phyloP scores from a whole-genome alignment of 2,888 invertebrate genomes.

The Cephus sareptanus region DNA sequence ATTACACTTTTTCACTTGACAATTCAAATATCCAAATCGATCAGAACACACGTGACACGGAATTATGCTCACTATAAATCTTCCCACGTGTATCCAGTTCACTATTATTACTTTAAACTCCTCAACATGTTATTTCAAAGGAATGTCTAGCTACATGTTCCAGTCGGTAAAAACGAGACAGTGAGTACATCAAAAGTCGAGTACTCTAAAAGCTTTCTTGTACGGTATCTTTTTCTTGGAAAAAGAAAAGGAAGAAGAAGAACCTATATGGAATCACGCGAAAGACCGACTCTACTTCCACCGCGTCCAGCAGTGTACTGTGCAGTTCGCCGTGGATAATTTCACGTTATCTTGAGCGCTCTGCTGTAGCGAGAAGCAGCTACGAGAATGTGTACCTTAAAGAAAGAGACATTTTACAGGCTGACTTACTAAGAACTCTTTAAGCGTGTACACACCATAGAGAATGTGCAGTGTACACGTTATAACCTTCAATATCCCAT shows the following conservation, averaged over 20 bases:
- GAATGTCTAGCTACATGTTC: slow-evolving; percentile 32
- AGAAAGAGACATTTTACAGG: not conserved
- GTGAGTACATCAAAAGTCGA: slow-evolving; percentile 29
- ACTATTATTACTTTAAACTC: slow-evolving; percentile 16
- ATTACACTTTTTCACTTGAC: not conserved
- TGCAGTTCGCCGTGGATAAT: slow-evolving; percentile 28
- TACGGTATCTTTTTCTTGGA: not conserved
- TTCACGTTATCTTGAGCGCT: slow-evolving; percentile 36
- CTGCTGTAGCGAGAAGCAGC: slow-evolving; percentile 24
- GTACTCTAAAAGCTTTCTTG: slow-evolving; percentile 41
- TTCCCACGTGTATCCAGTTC: slow-evolving; percentile 25
- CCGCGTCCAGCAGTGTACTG: slow-evolving; percentile 38
- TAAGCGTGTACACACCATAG: not conserved
- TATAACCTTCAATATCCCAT: not conserved
- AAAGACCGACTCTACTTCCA: not conserved
- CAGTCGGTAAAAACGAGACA: slow-evolving; percentile 17
- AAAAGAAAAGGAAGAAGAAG: not conserved
- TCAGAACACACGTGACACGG: not conserved
- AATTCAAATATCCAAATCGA: not conserved
- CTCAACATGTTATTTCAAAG: slow-evolving; percentile 29
- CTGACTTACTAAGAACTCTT: not conserved
- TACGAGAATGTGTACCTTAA: slow-evolving; percentile 20
- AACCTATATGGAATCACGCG: not conserved
- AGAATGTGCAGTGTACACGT: slow-evolving; percentile 1
- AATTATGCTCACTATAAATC: slow-evolving; percentile 1